Evolutionary conservation across 2,113 vertebrate species (phyloP).

Genomic region (Rutilus rutilus): DNA sequence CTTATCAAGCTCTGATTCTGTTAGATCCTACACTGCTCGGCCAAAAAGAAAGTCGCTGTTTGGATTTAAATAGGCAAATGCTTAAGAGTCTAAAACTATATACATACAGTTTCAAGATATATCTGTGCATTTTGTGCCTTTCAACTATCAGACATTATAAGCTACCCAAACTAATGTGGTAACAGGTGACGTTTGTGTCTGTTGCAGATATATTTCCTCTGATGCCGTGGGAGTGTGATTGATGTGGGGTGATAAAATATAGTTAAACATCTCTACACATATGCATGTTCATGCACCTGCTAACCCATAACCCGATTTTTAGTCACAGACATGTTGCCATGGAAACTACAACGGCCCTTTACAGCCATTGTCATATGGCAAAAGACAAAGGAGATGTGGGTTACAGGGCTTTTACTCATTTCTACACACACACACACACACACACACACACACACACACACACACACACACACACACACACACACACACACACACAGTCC

Average conservation of each 20-base stretch:
- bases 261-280: constrained; percentile 28
- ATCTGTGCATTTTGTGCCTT: background rate
- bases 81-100: too few relatives aligned
- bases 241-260: constrained; percentile 13
- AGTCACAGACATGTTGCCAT: constrained; percentile 71
- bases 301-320: constrained; percentile 71
- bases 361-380: constrained; percentile 61
- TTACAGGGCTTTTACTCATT: constrained; percentile 47
- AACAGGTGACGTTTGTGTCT: constrained; percentile 1
- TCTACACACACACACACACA: background rate
- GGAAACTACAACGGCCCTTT: constrained; percentile 71
- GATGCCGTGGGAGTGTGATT: background rate
- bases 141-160: background rate
- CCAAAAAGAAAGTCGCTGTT: too few relatives aligned
- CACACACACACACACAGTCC: background rate
- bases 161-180: background rate
- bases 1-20: background rate
- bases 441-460: background rate
- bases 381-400: constrained; percentile 59
- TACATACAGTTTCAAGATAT: background rate
- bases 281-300: constrained; percentile 64
- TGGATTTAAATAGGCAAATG: too few relatives aligned
- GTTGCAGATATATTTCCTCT: constrained; percentile 17
- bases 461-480: background rate
- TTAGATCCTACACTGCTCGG: background rate